A percentile compares a stretch with the other conserved stretches of the same genome.
phyloP scores from a whole-genome alignment of 2,113 vertebrate genomes.

The Hippolais icterina region DNA sequence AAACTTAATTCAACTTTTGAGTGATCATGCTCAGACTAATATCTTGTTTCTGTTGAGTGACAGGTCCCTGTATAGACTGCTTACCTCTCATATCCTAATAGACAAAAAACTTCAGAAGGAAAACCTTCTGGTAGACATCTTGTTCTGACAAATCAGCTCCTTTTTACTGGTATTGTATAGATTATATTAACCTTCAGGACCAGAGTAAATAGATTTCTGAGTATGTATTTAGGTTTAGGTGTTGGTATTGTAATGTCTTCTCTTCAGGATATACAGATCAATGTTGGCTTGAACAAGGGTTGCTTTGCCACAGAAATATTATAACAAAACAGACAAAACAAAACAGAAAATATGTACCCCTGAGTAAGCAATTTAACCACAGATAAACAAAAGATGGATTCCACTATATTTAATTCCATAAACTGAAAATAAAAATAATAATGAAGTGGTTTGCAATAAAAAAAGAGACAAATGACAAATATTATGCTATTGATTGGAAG shows the following conservation, averaged over 20 bases:
- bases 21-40: background rate
- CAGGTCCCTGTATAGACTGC: background rate
- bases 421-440: slow-evolving; percentile 70
- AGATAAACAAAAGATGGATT: slow-evolving; percentile 56
- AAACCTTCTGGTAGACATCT: background rate
- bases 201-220: background rate
- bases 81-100: background rate
- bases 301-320: background rate
- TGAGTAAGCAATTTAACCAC: slow-evolving; percentile 39
- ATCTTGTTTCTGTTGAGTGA: background rate
- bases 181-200: background rate
- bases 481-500: slow-evolving; percentile 65
- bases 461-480: slow-evolving; percentile 65
- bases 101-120: background rate
- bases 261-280: background rate
- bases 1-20: background rate
- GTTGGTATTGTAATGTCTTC: background rate
- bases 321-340: background rate
- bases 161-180: background rate
- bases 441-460: slow-evolving; percentile 63
- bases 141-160: background rate
- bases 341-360: background rate
- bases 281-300: background rate
- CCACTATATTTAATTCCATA: slow-evolving; percentile 44
- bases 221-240: background rate